Percentiles rank a stretch among this genome's conserved stretches.
phyloP scores from a whole-genome alignment of 1,140 invertebrate genomes.

The Drosophila ficusphila region DNA sequence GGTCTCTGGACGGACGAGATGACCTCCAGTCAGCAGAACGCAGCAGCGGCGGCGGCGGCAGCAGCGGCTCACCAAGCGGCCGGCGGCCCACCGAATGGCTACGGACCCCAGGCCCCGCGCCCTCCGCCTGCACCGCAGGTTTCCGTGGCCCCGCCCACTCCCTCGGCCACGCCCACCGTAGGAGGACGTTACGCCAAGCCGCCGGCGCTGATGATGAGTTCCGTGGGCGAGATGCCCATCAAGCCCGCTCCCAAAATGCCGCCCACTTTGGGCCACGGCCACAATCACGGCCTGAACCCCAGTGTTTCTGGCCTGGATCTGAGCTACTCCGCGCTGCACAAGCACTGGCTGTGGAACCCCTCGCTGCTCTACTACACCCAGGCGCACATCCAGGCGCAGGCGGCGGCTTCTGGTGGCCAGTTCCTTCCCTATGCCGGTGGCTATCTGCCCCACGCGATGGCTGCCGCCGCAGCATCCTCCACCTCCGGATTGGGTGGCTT shows the following conservation, averaged over 20 bases:
- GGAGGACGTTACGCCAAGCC: constrained; percentile 38
- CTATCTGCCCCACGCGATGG: constrained; percentile 58
- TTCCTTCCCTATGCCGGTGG: constrained; percentile 64
- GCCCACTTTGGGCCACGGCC: constrained; percentile 32
- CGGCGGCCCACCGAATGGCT: constrained; percentile 30
- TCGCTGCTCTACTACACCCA: constrained; percentile 80
- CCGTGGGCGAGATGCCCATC: constrained; percentile 49
- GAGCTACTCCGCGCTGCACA: constrained; percentile 73
- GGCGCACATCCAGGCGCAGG: constrained; percentile 72
- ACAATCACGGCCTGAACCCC: constrained; percentile 27
- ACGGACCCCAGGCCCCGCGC: constrained; percentile 32
- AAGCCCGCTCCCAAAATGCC: constrained; percentile 68
- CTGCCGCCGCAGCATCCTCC: constrained; percentile 44
- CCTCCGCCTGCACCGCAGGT: too few relatives aligned
- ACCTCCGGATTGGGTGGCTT: constrained; percentile 32
- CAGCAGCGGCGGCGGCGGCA: constrained; percentile 67
- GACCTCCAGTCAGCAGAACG: constrained; percentile 82
- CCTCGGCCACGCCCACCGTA: constrained; percentile 4
- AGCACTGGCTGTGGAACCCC: constrained; percentile 83
- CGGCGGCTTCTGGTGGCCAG: constrained; percentile 48
- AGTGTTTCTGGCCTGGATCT: constrained; percentile 62
- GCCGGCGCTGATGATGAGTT: constrained; percentile 23
- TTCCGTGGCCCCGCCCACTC: constrained; percentile 4
- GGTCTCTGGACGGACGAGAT: constrained; percentile 89
- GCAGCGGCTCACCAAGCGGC: constrained; percentile 56